Base-by-base conservation (phyloP, 2,113 vertebrate species). In the Dryoscopus gambensis region DNA sequence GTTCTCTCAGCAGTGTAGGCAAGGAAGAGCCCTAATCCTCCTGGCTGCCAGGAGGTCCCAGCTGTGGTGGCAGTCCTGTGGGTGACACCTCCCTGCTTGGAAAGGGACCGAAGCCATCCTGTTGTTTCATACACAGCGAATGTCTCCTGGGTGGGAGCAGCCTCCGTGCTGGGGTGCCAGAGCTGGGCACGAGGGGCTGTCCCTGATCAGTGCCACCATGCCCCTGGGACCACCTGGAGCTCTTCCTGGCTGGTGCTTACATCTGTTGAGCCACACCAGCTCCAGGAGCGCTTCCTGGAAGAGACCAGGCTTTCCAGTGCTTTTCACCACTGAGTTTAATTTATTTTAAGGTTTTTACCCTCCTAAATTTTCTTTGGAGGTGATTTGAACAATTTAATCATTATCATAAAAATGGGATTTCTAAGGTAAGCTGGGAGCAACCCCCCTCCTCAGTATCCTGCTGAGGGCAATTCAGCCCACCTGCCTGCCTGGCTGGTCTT, bases 51-150 rank as follows among this genome's bases (percentile, higher is more conserved):
- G 53, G 67, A 27, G n/a, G 47, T 37, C 33, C 44, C 2, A 13
- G 60, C 33, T 42, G 60, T 30, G 77, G 14, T 12, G 17, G 23
- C 84, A 42, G 42, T 35, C 21, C 53, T 46, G 27, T 62, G 1
- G 12, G 44, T 63, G 83, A 37, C 78, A 64, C 77, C 73, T 82
- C 65, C 62, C 67, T 4, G 3, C 56, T 17, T 24, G 67, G 49
- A 56, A 8, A 13, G 22, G 65, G 74, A 16, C 49, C 15, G 73
- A 47, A 71, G 57, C 69, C 5, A 2, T 24, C 27, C 68, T 1
- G 2, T 18, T 53, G 47, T 23, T 80, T 27, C 20, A 1, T 2
- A 0, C 55, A 10, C n/a, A 28, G 46, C 0, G 0, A 65, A 24
- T 0, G 1, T 74, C 65, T 78, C 52, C 44, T 0, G 3, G 78